Base-by-base conservation (phyloP, 2,797 vertebrate species). In the Galaxias olidus region DNA sequence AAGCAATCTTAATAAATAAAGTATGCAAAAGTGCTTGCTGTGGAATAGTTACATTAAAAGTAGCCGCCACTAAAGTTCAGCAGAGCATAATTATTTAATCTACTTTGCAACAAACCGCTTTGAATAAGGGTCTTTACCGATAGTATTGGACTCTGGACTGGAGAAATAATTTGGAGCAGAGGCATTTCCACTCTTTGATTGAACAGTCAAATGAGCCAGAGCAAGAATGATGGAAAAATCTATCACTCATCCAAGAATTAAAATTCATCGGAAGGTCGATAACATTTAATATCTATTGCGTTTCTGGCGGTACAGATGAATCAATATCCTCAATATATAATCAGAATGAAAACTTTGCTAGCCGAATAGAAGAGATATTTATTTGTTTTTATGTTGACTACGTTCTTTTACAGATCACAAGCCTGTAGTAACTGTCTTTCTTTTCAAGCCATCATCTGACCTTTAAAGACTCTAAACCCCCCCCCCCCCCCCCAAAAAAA, bases 191-290 rank as follows among this genome's bases (percentile, higher is more conserved):
- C 88, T 91, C 91, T 91, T 93, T 92, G 89, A 93, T 92, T 91
- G 92, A 92, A 94, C 93, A 93, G 91, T 93, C 93, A 93, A 93
- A 50, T 78, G 78, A 84, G 78, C 88, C 93, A 93, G 93, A 93
- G 94, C 91, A 94, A 93, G 92, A 94, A 91, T 92, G 93, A 94
- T 93, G 93, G 94, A 93, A 95, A 96, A 96, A 96, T 95, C 93
- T 91, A 98, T 96, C 89, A 91, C 89, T 93, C 90, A 91, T 95
- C 93, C 94, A 90, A 94, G 30, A 95, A 96, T 94, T 94, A 93
- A 95, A 97, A 95, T 94, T 92, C 92, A 95, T 96, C 94, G 94
- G 30, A 91, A 92, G 92, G 94, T 95, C 91, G 91, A 94, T 93
- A 94, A 93, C 92, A 94, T 95, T 95, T 95, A 94, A 94, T 94